Evolutionary conservation across 2,113 vertebrate genomes (phyloP).

Genomic region (Arothron firmamentum): DNA sequence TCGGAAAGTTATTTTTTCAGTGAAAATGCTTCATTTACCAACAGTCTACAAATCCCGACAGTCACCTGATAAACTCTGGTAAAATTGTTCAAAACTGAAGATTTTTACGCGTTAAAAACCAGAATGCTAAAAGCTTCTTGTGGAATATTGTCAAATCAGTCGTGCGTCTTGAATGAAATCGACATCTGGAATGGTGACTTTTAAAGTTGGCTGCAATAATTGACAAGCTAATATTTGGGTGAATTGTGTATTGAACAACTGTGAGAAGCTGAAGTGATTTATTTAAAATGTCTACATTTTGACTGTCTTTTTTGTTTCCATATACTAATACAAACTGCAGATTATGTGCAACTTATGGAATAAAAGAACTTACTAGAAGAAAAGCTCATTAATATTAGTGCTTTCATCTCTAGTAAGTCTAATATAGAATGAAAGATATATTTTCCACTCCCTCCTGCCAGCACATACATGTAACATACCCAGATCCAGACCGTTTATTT

Average conservation of each 20-base stretch:
- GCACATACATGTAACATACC: not conserved
- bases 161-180: too few relatives aligned
- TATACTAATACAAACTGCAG: not conserved
- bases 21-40: too few relatives aligned
- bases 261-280: not conserved
- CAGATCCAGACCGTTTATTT: slow-evolving; percentile 47
- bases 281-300: not conserved
- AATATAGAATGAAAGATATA: not conserved
- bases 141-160: too few relatives aligned
- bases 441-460: not conserved
- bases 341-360: slow-evolving; percentile 5
- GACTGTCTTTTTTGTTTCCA: not conserved
- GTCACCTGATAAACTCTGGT: too few relatives aligned
- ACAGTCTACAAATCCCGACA: too few relatives aligned
- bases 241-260: not conserved
- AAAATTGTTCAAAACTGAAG: too few relatives aligned
- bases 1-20: not conserved
- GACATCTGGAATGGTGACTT: too few relatives aligned
- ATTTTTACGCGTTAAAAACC: too few relatives aligned
- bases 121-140: too few relatives aligned
- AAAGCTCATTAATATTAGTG: not conserved
- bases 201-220: not conserved
- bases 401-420: not conserved
- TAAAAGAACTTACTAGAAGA: slow-evolving; percentile 5
- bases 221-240: not conserved